These are phyloP conservation scores for Mastomys coucha DNA, from an alignment of 2,113 vertebrate species.

Conservation along the genomic window DNA sequence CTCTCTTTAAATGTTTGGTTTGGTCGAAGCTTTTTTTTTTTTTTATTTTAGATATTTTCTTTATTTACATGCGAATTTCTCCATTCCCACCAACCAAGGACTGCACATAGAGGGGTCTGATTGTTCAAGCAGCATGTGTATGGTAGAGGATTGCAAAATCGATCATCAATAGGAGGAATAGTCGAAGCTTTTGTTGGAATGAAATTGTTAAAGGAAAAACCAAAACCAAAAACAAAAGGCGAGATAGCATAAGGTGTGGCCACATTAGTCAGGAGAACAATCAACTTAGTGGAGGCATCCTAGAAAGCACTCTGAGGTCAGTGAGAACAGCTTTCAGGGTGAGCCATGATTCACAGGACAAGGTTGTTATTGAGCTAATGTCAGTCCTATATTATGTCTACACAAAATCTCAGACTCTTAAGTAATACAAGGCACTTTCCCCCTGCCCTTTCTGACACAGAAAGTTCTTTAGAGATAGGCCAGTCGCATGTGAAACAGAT, in stretches of 20 bases:
- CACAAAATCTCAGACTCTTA: not conserved
- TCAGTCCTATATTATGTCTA: not conserved
- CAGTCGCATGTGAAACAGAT: not conserved
- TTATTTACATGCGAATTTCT: too few relatives aligned
- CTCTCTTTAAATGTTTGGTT: not conserved
- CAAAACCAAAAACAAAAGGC: not conserved
- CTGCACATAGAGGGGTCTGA: too few relatives aligned
- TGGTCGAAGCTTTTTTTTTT: constrained; percentile 27
- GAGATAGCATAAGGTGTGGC: not conserved
- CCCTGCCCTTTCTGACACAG: not conserved
- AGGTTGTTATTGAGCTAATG: not conserved
- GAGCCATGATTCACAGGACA: not conserved
- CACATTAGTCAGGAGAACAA: not conserved
- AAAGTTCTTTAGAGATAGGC: not conserved
- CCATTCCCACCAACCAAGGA: too few relatives aligned
- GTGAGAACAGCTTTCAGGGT: not conserved
- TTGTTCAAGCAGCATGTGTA: too few relatives aligned
- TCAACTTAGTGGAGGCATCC: not conserved
- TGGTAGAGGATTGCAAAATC: too few relatives aligned
- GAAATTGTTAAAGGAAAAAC: not conserved
- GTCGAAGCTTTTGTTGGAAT: constrained; percentile 8
- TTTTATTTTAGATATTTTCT: too few relatives aligned
- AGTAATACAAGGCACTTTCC: constrained; percentile 25
- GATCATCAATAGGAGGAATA: too few relatives aligned
- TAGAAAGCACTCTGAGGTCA: not conserved